phyloP scores from a whole-genome alignment of 2,888 invertebrate species.

The Hydrotaea diabolus region DNA sequence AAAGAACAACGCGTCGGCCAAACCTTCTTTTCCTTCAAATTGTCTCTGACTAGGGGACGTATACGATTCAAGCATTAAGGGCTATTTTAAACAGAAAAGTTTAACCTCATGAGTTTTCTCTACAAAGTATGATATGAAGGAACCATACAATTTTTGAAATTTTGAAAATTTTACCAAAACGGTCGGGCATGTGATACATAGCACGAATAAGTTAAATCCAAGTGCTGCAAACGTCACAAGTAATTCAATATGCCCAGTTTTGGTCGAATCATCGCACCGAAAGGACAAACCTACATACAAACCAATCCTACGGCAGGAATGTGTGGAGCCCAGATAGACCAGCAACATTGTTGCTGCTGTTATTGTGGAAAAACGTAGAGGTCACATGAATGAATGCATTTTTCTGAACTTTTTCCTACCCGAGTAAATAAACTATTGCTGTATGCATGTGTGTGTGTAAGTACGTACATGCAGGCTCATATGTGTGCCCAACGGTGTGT shows the following conservation, averaged over 20 bases:
- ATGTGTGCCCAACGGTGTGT: too few relatives aligned
- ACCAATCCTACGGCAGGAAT: slow-evolving; percentile 20
- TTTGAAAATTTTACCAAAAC: too few relatives aligned
- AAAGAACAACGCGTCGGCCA: too few relatives aligned
- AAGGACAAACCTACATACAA: not conserved
- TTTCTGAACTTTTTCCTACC: slow-evolving; percentile 44
- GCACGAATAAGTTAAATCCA: too few relatives aligned
- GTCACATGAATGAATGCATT: slow-evolving; percentile 63
- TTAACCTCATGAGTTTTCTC: too few relatives aligned
- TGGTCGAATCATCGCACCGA: not conserved
- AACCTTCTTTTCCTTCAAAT: too few relatives aligned
- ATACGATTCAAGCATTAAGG: too few relatives aligned
- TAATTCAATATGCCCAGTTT: not conserved
- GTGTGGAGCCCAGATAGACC: slow-evolving; percentile 11
- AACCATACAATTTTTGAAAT: too few relatives aligned
- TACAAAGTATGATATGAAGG: too few relatives aligned
- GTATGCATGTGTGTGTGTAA: not conserved
- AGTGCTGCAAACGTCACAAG: not conserved
- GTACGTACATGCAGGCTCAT: not conserved
- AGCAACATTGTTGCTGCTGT: not conserved
- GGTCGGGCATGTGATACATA: too few relatives aligned
- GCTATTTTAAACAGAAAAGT: too few relatives aligned
- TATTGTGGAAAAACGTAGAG: slow-evolving; percentile 44
- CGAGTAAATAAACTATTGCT: slow-evolving; percentile 62
- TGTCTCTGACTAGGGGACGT: too few relatives aligned